These are phyloP conservation scores for Pollachius pollachius DNA, from an alignment of 2,113 vertebrate genomes.

Conservation along the genomic window DNA sequence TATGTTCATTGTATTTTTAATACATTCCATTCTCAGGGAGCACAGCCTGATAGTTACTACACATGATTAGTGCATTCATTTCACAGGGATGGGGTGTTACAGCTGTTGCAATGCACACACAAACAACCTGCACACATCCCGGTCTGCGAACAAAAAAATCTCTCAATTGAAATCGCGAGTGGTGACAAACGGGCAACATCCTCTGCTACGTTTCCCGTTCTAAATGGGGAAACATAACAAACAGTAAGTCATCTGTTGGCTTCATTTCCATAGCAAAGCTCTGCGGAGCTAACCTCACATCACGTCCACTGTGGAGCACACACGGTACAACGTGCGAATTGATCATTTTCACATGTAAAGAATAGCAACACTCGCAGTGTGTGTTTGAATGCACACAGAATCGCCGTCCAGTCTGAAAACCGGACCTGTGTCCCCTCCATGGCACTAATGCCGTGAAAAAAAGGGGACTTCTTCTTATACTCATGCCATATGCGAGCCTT, in stretches of 20 bases:
- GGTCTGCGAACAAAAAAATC: conserved; percentile 43
- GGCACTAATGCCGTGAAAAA: too few relatives aligned
- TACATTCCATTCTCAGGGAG: not conserved
- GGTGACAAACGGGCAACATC: conserved; percentile 51
- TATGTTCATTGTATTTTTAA: not conserved
- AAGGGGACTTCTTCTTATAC: too few relatives aligned
- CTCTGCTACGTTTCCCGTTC: conserved; percentile 24
- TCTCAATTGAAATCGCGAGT: conserved; percentile 51
- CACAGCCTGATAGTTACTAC: conserved; percentile 37
- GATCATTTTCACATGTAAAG: not conserved
- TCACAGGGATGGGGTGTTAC: conserved; percentile 44
- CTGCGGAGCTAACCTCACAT: conserved; percentile 48
- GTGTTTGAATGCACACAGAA: not conserved
- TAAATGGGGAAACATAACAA: conserved; percentile 40
- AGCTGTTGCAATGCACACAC: conserved; percentile 31
- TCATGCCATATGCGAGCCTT: too few relatives aligned
- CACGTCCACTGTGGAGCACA: conserved; percentile 34
- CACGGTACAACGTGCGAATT: conserved; percentile 1
- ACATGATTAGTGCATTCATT: conserved; percentile 45
- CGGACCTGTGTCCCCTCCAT: too few relatives aligned
- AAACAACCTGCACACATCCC: conserved; percentile 45
- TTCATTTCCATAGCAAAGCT: conserved; percentile 56
- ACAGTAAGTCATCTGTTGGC: conserved; percentile 29
- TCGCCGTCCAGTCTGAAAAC: not conserved
- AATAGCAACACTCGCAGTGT: not conserved